Base-by-base conservation (phyloP, 2,888 invertebrate species). In the Phortica okadai region DNA sequence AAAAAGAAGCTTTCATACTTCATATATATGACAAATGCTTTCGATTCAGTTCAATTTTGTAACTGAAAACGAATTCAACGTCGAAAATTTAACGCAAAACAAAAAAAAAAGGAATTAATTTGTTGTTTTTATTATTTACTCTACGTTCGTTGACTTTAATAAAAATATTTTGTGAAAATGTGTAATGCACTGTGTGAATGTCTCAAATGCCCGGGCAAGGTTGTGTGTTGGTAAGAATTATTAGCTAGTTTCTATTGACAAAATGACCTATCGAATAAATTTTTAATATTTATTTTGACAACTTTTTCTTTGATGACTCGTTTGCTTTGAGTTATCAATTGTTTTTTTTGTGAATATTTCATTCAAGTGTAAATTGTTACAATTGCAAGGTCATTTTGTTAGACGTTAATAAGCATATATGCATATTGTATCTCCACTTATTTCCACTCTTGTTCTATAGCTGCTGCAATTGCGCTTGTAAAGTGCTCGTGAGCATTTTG, bases 391-490 rank as follows among this genome's bases (percentile, higher is more conserved):
- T 8, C 50, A 59, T 59, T 59, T 59, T 59, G 59, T 16, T 50
- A 11, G 14, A 6, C 10, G 50, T 8, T 76, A 33, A 14, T 72
- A 21, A 21, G 21, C 21, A 44, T n/a, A 44, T n/a, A 11, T 11
- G 10, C 6, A 1, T 33, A 50, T 50, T 50, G 14, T 50, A 8
- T 21, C 56, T 72, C 66, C 21, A 7, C 73, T 41, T n/a, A 21
- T 45, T 56, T 42, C 1, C 74, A 54, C 66, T 45, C 58, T 64
- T 33, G 41, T 21, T 73, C 10, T 58, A 11, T 75, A 91, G 90
- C 73, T 91, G 90, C 82, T 90, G 90, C 21, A 82, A 88, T 33
- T 91, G 90, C 79, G 90, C 90, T 45, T 89, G 84, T 75, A 89
- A 88, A 76, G 82, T 90, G 86, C 56, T 91, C 0, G 10, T 88